Evolutionary conservation across 2,797 vertebrate genomes (phyloP).

Genomic region (Poecilia velifera): DNA sequence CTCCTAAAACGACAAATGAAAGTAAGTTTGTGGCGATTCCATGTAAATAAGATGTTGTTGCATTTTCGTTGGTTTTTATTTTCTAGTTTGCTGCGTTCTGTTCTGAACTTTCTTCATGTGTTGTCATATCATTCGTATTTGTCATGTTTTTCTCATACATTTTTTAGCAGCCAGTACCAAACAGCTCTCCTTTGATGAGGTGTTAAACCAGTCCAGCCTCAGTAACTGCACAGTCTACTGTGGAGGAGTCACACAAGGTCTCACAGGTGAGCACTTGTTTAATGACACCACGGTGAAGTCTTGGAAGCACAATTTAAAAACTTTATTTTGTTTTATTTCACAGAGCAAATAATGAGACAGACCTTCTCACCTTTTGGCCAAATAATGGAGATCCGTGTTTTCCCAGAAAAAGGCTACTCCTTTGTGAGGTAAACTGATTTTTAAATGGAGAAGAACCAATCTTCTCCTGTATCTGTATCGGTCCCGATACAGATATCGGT

Average conservation of each 20-base stretch:
- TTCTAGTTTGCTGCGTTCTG: background rate
- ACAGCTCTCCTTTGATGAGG: slow-evolving; percentile 95
- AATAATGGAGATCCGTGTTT: slow-evolving; percentile 97
- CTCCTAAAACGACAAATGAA: slow-evolving; percentile 92
- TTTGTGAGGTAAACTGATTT: slow-evolving; percentile 88
- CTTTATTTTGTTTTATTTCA: slow-evolving; percentile 19
- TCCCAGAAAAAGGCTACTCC: slow-evolving; percentile 98
- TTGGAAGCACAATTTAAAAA: background rate
- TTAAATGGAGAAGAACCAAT: background rate
- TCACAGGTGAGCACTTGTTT: slow-evolving; percentile 84
- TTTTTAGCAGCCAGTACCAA: slow-evolving; percentile 85
- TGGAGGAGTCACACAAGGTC: slow-evolving; percentile 91
- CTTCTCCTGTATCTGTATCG: too few species aligned
- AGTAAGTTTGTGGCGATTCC: slow-evolving; percentile 75
- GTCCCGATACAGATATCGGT: too few species aligned
- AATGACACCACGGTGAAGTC: too few species aligned
- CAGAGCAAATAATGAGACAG: slow-evolving; percentile 98
- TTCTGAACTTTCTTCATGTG: background rate
- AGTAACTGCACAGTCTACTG: slow-evolving; percentile 98
- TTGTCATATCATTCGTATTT: background rate
- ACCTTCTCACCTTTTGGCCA: slow-evolving; percentile 97
- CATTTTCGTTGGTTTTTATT: background rate
- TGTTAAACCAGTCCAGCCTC: slow-evolving; percentile 95
- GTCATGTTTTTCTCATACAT: background rate
- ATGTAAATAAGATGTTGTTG: background rate